These are phyloP conservation scores for Danio albolineatus DNA, from an alignment of 2,797 vertebrate genomes.

Conservation along the genomic window DNA sequence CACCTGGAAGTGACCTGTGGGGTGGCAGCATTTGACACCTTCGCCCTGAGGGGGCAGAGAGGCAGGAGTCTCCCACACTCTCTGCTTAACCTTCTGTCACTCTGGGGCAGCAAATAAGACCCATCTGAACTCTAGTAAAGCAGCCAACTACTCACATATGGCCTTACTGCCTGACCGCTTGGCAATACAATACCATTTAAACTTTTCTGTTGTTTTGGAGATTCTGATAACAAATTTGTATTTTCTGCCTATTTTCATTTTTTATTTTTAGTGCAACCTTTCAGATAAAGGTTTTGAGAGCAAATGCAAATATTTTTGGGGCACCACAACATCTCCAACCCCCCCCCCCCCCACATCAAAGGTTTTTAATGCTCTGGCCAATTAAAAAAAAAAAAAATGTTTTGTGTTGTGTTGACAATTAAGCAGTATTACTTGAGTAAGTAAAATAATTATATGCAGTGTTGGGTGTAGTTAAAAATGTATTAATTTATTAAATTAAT, in stretches of 20 bases:
- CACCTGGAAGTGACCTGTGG: constrained; percentile 48
- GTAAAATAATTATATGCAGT: no score
- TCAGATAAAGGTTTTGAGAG: neutral
- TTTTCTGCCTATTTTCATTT: neutral
- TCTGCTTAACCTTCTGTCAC: constrained; percentile 56
- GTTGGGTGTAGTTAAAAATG: no score
- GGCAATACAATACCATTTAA: constrained; percentile 8
- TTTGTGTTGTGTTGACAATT: no score
- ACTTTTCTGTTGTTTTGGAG: neutral
- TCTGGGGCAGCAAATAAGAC: constrained; percentile 12
- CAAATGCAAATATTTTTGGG: neutral
- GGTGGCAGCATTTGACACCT: constrained; percentile 47
- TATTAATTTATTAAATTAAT: no score
- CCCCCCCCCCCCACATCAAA: no score
- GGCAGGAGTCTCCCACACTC: constrained; percentile 57
- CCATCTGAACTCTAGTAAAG: constrained; percentile 40
- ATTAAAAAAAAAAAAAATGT: no score
- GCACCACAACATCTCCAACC: no score
- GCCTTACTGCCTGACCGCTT: constrained; percentile 12
- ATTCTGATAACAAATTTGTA: neutral
- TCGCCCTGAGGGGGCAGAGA: constrained; percentile 46
- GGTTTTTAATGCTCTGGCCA: no score
- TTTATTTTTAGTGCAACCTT: neutral
- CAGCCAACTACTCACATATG: constrained; percentile 43
- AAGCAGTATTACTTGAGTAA: no score